Percentiles rank a stretch among this genome's conserved stretches.
Conservation (phyloP, 2,888 invertebrate genomes). For the Prostheceraeus crozeri region DNA sequence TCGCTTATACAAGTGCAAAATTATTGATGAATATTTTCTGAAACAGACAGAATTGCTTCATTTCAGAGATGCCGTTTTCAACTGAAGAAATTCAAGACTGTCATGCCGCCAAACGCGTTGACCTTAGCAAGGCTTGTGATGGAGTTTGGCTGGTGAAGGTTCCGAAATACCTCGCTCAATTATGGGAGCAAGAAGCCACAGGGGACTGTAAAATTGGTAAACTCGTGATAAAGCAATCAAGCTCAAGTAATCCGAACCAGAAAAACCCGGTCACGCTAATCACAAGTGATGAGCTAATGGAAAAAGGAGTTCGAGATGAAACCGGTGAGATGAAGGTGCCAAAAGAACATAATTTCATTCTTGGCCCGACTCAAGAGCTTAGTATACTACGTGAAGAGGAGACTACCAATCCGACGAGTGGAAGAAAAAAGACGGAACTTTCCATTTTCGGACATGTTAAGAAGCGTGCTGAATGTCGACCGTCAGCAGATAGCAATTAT, state of each 20-base stretch:
- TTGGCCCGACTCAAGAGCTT: no score
- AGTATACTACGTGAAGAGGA: no score
- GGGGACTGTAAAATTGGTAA: conserved; percentile 86
- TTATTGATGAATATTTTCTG: no score
- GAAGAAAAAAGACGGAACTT: no score
- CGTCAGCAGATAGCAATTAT: conserved; percentile 71
- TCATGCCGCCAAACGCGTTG: conserved; percentile 3
- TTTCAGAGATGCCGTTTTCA: no score
- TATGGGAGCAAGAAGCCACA: conserved; percentile 87
- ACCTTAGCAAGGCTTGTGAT: background rate
- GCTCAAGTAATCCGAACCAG: conserved; percentile 33
- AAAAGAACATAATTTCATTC: conserved; percentile 22
- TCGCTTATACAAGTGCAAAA: no score
- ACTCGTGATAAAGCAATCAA: conserved; percentile 65
- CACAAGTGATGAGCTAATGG: conserved; percentile 4
- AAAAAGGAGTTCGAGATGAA: conserved; percentile 53
- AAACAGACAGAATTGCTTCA: no score
- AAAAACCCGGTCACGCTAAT: conserved; percentile 18
- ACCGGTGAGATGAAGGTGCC: conserved; percentile 30
- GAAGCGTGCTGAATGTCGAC: conserved; percentile 87
- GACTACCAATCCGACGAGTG: no score
- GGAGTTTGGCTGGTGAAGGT: conserved; percentile 80
- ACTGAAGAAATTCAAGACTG: no score
- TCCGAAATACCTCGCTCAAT: conserved; percentile 87
- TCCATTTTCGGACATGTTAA: no score